Evolutionary conservation across 2,888 invertebrate species (phyloP).

Genomic region (Rhagophthalmus giganteus): DNA sequence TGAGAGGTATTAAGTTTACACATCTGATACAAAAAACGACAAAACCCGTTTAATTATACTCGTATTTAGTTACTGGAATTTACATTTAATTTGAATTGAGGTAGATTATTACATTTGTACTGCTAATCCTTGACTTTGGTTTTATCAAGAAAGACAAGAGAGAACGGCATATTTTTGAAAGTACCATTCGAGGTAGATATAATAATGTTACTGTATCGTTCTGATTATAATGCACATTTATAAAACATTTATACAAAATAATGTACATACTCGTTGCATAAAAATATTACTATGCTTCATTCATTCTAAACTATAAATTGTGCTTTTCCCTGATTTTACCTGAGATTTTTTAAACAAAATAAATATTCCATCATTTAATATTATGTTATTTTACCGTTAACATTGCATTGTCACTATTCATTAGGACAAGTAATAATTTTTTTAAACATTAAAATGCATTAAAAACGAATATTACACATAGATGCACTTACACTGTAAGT

Average conservation of each 20-base stretch:
- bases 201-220: conserved; percentile 17
- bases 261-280: conserved; percentile 17
- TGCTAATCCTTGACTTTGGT: conserved; percentile 31
- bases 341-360: conserved; percentile 29
- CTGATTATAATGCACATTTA: conserved; percentile 3
- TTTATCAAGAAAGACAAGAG: conserved; percentile 28
- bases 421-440: conserved; percentile 28
- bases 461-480: conserved; percentile 32
- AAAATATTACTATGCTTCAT: conserved; percentile 25
- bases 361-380: conserved; percentile 24
- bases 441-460: conserved; percentile 33
- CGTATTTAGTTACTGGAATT: conserved; percentile 23
- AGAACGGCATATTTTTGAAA: conserved; percentile 23
- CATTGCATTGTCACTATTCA: conserved; percentile 50
- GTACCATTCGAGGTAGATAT: conserved; percentile 23
- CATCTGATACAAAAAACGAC: conserved; percentile 17
- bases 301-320: conserved; percentile 24
- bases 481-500: conserved; percentile 33
- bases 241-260: conserved; percentile 16
- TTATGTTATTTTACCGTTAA: conserved; percentile 39
- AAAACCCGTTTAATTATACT: conserved; percentile 25
- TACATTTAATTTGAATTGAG: conserved; percentile 28
- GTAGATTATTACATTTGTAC: conserved; percentile 32
- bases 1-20: conserved; percentile 16
- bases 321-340: conserved; percentile 30